Base-by-base conservation (phyloP, 35 echinoderm and acorn worm species). In the Anneissia japonica region DNA sequence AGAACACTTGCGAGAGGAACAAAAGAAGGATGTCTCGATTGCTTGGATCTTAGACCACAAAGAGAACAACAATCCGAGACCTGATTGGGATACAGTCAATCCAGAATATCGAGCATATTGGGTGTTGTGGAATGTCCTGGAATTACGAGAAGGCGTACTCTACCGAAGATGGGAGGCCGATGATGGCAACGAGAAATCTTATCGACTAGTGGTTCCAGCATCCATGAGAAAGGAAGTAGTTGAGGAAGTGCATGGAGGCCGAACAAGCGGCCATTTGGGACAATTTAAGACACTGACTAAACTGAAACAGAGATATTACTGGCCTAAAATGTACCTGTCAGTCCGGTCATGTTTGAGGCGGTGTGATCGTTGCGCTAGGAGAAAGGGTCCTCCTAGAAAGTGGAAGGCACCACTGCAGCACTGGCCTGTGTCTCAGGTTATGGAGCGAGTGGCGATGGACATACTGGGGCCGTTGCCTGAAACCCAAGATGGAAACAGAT, bases 381-480 rank as follows among this genome's bases (percentile, higher is more conserved):
- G 74, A 32, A 96, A 96, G 51, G 34, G 23, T 74, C 87, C 72
- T 23, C 16, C 39, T 6, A 34, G 35, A 5, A 89, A 84, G n/a
- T 29, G 4, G 0, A 86, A 79, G 35, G 87, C 88, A 30, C 75
- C 37, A 14, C 37, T 94, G 38, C 19, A 86, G 31, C 36, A 82
- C 3, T 82, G 51, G 21, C 78, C 12, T 0, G 38, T 74, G 0
- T 77, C 73, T 51, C 14, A 43, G 17, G 39, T 85, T 4, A 74
- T 91, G 46, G 90, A 82, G 38, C 0, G 90, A 45, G 76, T 91
- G 17, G 90, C 90, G 3, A 51, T 91, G 2, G 90, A 91, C 46
- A 30, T 92, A 12, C 34, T 92, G 4, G 90, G 85, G 14, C 80
- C 89, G 0, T 84, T 86, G 34, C 77, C 84, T 30, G 77, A 86